Evolutionary conservation across 2,113 vertebrate genomes (phyloP), one percentile per base, ranked within the genome.

Genomic region (Microtus montanus): DNA sequence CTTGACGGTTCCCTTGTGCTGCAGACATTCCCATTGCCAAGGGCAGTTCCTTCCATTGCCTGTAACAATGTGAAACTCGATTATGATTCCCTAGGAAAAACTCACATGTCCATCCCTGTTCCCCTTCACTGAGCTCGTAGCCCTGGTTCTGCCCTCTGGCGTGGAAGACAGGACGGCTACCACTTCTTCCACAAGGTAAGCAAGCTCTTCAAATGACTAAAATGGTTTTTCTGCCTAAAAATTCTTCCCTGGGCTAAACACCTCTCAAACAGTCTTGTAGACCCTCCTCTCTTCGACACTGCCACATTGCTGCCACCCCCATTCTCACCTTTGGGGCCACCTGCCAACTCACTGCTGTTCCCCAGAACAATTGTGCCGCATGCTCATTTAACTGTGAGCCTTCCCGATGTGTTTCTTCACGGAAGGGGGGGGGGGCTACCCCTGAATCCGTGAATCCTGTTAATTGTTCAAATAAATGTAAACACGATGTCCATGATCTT

Each of bases 391-490:
- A 79, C 17, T 78, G 24, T 82, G 41, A 77, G 30, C 61, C 85
- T 93, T 80, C 14, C 47, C 52, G 49, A 8, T 13, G n/a, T 68
- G 28, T 89, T 86, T 71, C 66, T n/a, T n/a, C n/a, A n/a, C n/a
- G 13, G 30, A 3, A 12, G 89, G 41, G 91, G 6, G 52, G 49
- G n/a, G 49, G n/a, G 19, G 17, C 28, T 33, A 54, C 49, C 15
- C 7, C 4, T 66, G 66, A 22, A 82, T 93, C 15, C 5, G 4
- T 66, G 66, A 14, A 82, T 94, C 38, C 28, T 58, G 35, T 78
- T 71, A 70, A 92, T 92, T 82, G 30, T 14, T 79, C 66, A 89
- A 87, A 96, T 80, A 84, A 85, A 78, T 82, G 49, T 35, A 96
- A 92, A 91, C 26, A 77, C 17, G 19, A 82, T 41, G 8, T 58